These are phyloP conservation scores for Trachymyrmex septentrionalis DNA, from an alignment of 1,140 invertebrate genomes.

Conservation along the genomic window DNA sequence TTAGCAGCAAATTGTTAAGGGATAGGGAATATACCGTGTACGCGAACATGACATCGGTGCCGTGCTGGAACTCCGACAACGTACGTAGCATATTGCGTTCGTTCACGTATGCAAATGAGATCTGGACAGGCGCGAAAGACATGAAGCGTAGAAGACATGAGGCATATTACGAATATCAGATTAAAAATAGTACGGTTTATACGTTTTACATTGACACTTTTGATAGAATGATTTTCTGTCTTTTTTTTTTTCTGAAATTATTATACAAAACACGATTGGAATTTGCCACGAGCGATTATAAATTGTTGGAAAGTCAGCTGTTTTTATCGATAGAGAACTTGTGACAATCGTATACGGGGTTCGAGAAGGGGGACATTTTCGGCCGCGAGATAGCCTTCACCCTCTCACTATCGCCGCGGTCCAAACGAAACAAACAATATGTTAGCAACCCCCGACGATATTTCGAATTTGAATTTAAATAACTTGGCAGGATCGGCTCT, in stretches of 20 bases:
- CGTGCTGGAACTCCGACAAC: slow-evolving; percentile 62
- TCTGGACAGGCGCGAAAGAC: slow-evolving; percentile 59
- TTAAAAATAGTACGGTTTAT: neutral
- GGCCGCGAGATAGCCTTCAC: slow-evolving; percentile 75
- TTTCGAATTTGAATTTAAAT: slow-evolving; percentile 88
- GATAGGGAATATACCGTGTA: slow-evolving; percentile 81
- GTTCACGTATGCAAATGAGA: slow-evolving; percentile 80
- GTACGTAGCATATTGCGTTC: slow-evolving; percentile 68
- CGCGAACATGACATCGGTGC: slow-evolving; percentile 77
- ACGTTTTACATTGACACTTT: too few relatives aligned
- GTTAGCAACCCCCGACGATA: slow-evolving; percentile 87
- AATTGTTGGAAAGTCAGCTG: slow-evolving; percentile 22
- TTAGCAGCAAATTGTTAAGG: slow-evolving; percentile 83
- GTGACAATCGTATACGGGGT: slow-evolving; percentile 46
- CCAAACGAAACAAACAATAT: slow-evolving; percentile 87
- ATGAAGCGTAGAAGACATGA: slow-evolving; percentile 14
- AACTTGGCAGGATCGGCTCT: slow-evolving; percentile 87
- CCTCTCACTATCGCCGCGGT: slow-evolving; percentile 77
- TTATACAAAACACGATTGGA: neutral
- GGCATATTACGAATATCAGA: slow-evolving; percentile 23
- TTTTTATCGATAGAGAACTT: slow-evolving; percentile 51
- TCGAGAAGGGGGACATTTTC: slow-evolving; percentile 57
- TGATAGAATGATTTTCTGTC: neutral
- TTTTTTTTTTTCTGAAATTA: neutral
- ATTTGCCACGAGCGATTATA: slow-evolving; percentile 27